Conservation (phyloP, 2,888 invertebrate genomes). For the Heteromyza rotundicornis region DNA sequence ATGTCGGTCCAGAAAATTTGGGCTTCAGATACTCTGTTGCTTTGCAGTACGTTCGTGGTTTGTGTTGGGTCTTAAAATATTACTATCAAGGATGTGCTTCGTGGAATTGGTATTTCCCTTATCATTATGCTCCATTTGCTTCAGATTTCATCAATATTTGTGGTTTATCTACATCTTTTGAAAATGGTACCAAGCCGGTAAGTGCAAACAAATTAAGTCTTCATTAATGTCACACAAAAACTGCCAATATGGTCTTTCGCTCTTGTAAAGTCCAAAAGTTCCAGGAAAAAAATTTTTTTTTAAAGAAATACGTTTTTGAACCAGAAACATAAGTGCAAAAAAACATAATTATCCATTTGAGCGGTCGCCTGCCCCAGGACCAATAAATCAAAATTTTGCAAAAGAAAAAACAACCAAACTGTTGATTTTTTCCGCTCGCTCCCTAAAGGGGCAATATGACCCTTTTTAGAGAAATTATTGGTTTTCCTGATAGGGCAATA, state of each 20-base stretch:
- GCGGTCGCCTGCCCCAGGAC: no score
- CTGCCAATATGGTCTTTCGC: no score
- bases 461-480: no score
- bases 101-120: constrained; percentile 99
- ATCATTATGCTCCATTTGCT: constrained; percentile 99
- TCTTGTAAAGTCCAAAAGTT: no score
- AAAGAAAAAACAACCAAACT: no score
- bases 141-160: constrained; percentile 95
- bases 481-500: no score
- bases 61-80: constrained; percentile 98
- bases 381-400: no score
- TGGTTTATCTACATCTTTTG: constrained; percentile 85
- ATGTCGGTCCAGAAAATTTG: constrained; percentile 74
- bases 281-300: neutral
- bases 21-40: constrained; percentile 93
- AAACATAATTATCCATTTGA: no score
- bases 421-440: no score
- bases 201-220: constrained; percentile 51
- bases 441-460: no score
- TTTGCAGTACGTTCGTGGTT: constrained; percentile 90
- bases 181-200: constrained; percentile 86
- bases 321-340: no score
- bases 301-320: neutral
- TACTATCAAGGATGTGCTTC: constrained; percentile 99
- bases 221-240: neutral